A percentile compares a stretch with the other conserved stretches of the same genome.
phyloP scores from a whole-genome alignment of 2,797 vertebrate genomes.

The Clarias platycephalus region DNA sequence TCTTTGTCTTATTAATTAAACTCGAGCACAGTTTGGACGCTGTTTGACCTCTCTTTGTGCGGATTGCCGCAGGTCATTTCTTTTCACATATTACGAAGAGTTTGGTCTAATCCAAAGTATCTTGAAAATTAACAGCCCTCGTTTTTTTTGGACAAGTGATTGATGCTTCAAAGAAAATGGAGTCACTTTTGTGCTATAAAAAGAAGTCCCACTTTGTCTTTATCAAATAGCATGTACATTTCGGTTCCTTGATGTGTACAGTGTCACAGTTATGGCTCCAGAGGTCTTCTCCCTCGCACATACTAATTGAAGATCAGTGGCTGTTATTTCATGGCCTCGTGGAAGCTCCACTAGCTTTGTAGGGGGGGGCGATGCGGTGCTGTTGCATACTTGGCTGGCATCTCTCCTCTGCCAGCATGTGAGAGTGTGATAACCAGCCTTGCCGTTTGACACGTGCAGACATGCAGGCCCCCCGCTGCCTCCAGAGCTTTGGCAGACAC shows the following conservation, averaged over 20 bases:
- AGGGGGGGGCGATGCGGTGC: slow-evolving; percentile 47
- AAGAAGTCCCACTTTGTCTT: slow-evolving; percentile 19
- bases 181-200: slow-evolving; percentile 2
- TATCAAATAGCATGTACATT: slow-evolving; percentile 12
- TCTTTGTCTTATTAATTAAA: slow-evolving; percentile 82
- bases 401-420: slow-evolving; percentile 67
- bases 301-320: slow-evolving; percentile 48
- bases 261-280: slow-evolving; percentile 10
- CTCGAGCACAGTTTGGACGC: slow-evolving; percentile 72
- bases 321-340: slow-evolving; percentile 36
- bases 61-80: slow-evolving; percentile 72
- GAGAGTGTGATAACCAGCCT: slow-evolving; percentile 69
- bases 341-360: slow-evolving; percentile 52
- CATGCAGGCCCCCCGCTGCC: slow-evolving; percentile 50
- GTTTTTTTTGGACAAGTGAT: neutral
- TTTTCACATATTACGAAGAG: slow-evolving; percentile 76
- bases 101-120: slow-evolving; percentile 30
- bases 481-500: slow-evolving; percentile 65
- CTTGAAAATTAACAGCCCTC: slow-evolving; percentile 49
- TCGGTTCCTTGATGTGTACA: slow-evolving; percentile 2
- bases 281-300: slow-evolving; percentile 11
- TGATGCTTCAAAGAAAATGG: slow-evolving; percentile 1
- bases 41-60: slow-evolving; percentile 76
- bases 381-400: slow-evolving; percentile 65
- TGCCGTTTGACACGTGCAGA: slow-evolving; percentile 65